phyloP scores from a whole-genome alignment of 2,888 invertebrate species.

The Sabatieria punctata region DNA sequence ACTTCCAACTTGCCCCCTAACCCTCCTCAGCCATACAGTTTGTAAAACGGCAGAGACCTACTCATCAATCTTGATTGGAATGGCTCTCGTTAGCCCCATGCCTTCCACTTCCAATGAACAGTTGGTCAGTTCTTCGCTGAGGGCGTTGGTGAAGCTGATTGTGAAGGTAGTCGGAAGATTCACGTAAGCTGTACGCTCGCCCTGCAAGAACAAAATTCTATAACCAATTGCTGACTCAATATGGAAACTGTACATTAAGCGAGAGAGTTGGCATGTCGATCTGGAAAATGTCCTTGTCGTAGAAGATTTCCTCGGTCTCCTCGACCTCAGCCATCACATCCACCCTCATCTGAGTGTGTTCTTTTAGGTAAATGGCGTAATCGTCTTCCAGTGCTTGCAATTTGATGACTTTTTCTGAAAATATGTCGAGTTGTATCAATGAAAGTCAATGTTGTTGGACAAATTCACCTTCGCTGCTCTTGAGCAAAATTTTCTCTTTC shows the following conservation, averaged over 20 bases:
- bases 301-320: not conserved
- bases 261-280: too few relatives aligned
- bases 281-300: not conserved
- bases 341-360: not conserved
- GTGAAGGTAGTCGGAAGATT: too few relatives aligned
- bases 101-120: constrained; percentile 3
- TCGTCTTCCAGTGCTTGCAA: not conserved
- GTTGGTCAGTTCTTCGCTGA: not conserved
- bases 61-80: too few relatives aligned
- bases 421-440: too few relatives aligned
- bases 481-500: not conserved
- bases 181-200: too few relatives aligned
- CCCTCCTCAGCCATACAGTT: too few relatives aligned
- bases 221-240: too few relatives aligned
- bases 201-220: not conserved
- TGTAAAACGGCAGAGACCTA: too few relatives aligned
- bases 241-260: too few relatives aligned
- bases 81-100: not conserved
- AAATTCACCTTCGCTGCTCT: not conserved
- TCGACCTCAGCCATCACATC: not conserved
- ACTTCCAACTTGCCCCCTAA: too few relatives aligned
- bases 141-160: constrained; percentile 6
- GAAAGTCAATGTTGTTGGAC: too few relatives aligned
- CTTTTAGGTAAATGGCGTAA: not conserved
- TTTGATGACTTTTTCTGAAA: not conserved